Evolutionary conservation across 2,113 vertebrate genomes (phyloP).

Genomic region (Eudyptes chrysolophus): DNA sequence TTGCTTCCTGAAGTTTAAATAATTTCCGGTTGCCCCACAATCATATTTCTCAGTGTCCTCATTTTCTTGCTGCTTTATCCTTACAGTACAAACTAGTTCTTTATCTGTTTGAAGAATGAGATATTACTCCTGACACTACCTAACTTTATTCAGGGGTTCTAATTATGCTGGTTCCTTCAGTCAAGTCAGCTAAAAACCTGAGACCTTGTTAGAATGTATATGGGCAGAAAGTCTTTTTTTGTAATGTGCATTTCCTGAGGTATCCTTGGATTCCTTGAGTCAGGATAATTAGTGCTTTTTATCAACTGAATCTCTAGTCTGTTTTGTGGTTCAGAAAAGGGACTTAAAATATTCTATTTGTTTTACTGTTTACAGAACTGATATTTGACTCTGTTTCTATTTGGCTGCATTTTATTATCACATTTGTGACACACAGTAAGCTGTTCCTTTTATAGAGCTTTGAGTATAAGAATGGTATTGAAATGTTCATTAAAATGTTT

Average conservation of each 20-base stretch:
- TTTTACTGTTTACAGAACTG: constrained; percentile 16
- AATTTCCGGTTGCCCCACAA: not conserved
- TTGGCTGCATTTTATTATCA: constrained; percentile 29
- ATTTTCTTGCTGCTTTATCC: not conserved
- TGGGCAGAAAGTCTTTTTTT: not conserved
- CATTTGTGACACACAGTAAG: not conserved
- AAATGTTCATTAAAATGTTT: constrained; percentile 36
- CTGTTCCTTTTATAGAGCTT: not conserved
- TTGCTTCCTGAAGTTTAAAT: constrained; percentile 18
- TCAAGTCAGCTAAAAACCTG: not conserved
- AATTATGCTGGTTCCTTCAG: not conserved
- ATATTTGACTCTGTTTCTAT: constrained; percentile 5
- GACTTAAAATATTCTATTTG: not conserved
- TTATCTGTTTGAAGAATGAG: not conserved
- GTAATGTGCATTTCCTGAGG: not conserved
- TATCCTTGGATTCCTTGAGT: not conserved
- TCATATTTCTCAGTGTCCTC: not conserved
- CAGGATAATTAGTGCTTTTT: constrained; percentile 38
- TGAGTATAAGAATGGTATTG: not conserved
- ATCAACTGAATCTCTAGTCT: not conserved
- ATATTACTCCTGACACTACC: not conserved
- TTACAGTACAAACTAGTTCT: not conserved
- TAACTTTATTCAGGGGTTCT: not conserved
- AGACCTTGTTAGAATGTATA: not conserved
- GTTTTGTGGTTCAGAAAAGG: not conserved